These are phyloP conservation scores for Ormyrus rosae DNA, from an alignment of 2,888 invertebrate genomes.

Conservation along the genomic window DNA sequence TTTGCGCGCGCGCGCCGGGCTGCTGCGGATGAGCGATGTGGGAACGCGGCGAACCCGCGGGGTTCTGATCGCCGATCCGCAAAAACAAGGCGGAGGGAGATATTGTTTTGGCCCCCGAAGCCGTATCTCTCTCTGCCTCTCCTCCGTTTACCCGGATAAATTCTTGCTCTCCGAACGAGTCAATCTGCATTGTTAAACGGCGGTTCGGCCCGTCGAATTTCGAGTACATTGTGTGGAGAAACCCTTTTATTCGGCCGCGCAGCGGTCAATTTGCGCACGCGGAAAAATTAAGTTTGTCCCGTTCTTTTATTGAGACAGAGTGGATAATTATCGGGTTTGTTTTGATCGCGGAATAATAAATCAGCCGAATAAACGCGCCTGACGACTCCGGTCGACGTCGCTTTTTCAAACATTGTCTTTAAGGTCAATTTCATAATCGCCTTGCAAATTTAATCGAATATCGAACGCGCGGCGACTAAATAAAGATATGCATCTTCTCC, in stretches of 20 bases:
- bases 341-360: constrained; percentile 19
- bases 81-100: neutral
- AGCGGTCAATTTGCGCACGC: neutral
- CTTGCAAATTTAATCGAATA: constrained; percentile 18
- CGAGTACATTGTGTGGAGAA: neutral
- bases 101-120: neutral
- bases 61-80: too few relatives aligned
- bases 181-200: neutral
- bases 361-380: constrained; percentile 11
- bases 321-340: constrained; percentile 5
- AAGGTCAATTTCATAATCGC: constrained; percentile 10
- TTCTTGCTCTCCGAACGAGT: neutral
- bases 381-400: too few relatives aligned
- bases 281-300: constrained; percentile 12
- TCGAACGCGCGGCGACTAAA: neutral
- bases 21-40: neutral
- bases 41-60: too few relatives aligned
- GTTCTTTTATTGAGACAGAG: constrained; percentile 7
- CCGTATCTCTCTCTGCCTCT: neutral
- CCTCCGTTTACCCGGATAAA: neutral
- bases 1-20: constrained; percentile 6
- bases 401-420: constrained; percentile 15
- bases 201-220: constrained; percentile 10
- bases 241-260: too few relatives aligned
- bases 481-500: neutral